A percentile compares a stretch with the other conserved stretches of the same genome.
phyloP scores from a whole-genome alignment of 2,113 vertebrate genomes.

The Lophotis ruficrista region DNA sequence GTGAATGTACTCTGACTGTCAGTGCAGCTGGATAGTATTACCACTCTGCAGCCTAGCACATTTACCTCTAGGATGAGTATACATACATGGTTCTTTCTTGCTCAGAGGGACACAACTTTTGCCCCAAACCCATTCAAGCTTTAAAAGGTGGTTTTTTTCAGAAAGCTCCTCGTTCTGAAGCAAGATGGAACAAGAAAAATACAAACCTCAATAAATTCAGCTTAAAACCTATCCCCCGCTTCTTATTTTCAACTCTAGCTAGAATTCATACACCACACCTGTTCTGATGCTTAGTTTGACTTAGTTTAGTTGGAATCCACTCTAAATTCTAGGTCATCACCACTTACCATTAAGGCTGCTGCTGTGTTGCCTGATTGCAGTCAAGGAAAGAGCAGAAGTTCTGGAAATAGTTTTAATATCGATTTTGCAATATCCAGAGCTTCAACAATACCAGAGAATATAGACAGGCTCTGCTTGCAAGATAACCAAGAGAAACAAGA shows the following conservation, averaged over 20 bases:
- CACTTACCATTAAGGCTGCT: not conserved
- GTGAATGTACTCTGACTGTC: not conserved
- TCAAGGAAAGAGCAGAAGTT: not conserved
- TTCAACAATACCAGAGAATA: not conserved
- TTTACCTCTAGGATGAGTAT: not conserved
- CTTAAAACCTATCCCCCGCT: not conserved
- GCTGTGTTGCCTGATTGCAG: not conserved
- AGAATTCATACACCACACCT: not conserved
- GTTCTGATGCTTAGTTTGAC: not conserved
- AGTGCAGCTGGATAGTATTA: rapidly evolving
- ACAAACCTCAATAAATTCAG: not conserved
- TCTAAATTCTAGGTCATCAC: not conserved
- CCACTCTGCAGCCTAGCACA: not conserved
- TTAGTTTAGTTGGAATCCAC: not conserved
- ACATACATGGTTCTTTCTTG: rapidly evolving
- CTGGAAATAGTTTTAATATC: not conserved
- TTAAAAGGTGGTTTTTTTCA: not conserved
- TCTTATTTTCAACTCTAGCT: not conserved
- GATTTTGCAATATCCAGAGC: not conserved
- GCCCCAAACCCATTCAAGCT: not conserved
- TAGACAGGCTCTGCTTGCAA: not conserved
- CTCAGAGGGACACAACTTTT: not conserved
- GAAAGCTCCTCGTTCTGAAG: not conserved
- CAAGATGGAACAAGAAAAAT: not conserved
- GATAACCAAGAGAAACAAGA: not conserved